These are phyloP conservation scores for Pocillopora verrucosa DNA, from an alignment of 64 coral and sea anemone species.

Conservation along the genomic window DNA sequence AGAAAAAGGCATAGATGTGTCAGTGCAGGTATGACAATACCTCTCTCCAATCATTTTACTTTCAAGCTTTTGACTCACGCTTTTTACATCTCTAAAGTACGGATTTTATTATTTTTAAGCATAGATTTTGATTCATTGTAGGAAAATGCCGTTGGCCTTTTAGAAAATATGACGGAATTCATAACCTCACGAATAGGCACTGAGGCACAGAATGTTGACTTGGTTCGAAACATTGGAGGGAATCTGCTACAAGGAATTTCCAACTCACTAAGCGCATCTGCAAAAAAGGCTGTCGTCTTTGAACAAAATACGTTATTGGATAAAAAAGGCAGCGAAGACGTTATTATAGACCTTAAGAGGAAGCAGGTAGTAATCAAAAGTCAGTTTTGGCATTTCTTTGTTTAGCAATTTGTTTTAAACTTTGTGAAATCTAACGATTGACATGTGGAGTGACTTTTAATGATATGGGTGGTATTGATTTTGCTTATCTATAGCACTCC, in stretches of 20 bases:
- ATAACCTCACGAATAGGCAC: background rate
- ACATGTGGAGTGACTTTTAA: too few species aligned
- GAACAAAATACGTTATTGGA: background rate
- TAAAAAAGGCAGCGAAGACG: background rate
- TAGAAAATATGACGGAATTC: slow-evolving; percentile 53
- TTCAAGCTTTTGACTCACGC: background rate
- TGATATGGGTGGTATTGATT: too few species aligned
- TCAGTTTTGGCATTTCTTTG: too few species aligned
- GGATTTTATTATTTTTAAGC: background rate
- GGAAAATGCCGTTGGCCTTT: slow-evolving; percentile 50
- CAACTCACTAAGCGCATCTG: background rate
- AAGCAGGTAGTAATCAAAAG: background rate
- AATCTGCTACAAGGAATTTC: slow-evolving; percentile 24
- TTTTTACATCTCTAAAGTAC: background rate
- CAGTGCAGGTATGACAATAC: slow-evolving; percentile 41
- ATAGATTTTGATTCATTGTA: background rate
- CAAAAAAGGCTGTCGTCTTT: background rate
- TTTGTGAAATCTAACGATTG: too few species aligned
- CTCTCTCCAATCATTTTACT: background rate
- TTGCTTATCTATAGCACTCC: too few species aligned
- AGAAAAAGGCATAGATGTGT: slow-evolving; percentile 39
- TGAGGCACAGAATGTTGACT: slow-evolving; percentile 2
- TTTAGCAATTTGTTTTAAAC: too few species aligned
- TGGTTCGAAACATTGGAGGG: slow-evolving; percentile 25
- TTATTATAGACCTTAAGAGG: background rate